Percentiles rank a stretch among this genome's conserved stretches.
Conservation (phyloP, 2,888 invertebrate species). For the Scrobipalpa atriplicella region DNA sequence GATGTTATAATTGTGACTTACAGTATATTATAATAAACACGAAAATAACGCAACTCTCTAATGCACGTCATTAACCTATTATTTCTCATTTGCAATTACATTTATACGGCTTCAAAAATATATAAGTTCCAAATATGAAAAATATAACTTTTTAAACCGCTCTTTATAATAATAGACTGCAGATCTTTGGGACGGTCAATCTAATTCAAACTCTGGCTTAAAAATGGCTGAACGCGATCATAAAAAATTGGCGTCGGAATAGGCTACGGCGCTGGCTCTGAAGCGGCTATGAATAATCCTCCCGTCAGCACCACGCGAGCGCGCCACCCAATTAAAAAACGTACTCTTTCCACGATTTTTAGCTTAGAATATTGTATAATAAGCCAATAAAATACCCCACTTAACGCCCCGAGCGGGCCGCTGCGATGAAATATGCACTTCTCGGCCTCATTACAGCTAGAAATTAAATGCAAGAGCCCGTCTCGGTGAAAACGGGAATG, state of each 20-base stretch:
- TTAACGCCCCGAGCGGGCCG: constrained; percentile 72
- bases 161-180: not conserved
- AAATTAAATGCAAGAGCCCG: constrained; percentile 74
- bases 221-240: constrained; percentile 49
- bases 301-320: constrained; percentile 79
- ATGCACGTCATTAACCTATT: too few species aligned
- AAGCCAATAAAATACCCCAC: constrained; percentile 82
- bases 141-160: not conserved
- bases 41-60: too few species aligned
- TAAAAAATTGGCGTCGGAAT: constrained; percentile 61
- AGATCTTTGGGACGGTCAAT: constrained; percentile 17
- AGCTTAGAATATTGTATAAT: constrained; percentile 83
- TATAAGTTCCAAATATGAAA: too few species aligned
- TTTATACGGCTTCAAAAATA: too few species aligned
- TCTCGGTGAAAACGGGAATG: constrained; percentile 41
- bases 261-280: constrained; percentile 71
- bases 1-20: too few species aligned
- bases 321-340: constrained; percentile 80
- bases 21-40: too few species aligned
- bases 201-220: constrained; percentile 45
- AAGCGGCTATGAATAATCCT: constrained; percentile 80
- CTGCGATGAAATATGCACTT: constrained; percentile 78
- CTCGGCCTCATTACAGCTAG: constrained; percentile 74
- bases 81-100: too few species aligned
- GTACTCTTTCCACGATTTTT: constrained; percentile 82